These are phyloP conservation scores for Halcyon senegalensis DNA, from an alignment of 2,113 vertebrate genomes.

Conservation along the genomic window DNA sequence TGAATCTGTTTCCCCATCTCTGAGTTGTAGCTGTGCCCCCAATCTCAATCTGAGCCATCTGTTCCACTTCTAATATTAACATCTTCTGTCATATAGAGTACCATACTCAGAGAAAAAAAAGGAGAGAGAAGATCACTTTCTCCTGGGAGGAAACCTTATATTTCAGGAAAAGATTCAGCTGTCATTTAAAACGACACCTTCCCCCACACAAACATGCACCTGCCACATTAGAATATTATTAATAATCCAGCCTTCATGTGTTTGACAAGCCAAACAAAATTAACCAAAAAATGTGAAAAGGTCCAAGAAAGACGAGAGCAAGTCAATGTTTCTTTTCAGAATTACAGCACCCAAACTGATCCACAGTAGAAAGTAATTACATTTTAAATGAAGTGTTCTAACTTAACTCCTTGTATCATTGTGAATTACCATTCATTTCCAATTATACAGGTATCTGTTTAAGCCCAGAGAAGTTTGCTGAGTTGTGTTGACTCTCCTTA, in stretches of 20 bases:
- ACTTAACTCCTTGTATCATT: background rate
- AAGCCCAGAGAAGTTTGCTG: background rate
- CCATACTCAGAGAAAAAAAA: background rate
- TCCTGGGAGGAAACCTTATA: conserved; percentile 44
- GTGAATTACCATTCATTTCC: background rate
- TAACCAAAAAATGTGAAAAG: conserved; percentile 40
- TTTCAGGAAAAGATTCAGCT: conserved; percentile 56
- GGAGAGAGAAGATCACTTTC: conserved; percentile 10
- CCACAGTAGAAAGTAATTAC: background rate
- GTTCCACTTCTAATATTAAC: conserved; percentile 62
- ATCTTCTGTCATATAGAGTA: conserved; percentile 4
- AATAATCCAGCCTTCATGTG: conserved; percentile 43
- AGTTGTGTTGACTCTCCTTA: background rate
- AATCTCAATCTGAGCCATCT: conserved; percentile 55
- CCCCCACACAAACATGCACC: conserved; percentile 43
- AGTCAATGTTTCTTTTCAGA: conserved; percentile 31
- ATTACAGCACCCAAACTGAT: background rate
- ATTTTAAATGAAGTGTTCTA: conserved; percentile 22
- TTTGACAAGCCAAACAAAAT: conserved; percentile 61
- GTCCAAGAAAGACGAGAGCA: conserved; percentile 30
- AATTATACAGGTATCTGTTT: background rate
- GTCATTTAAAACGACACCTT: conserved; percentile 56
- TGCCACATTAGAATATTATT: conserved; percentile 65
- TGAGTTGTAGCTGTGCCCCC: conserved; percentile 10
- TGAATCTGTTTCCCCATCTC: conserved; percentile 38